A percentile compares a stretch with the other conserved stretches of the same genome.
Conservation (phyloP, 1,140 invertebrate genomes). For the Musca vetustissima region DNA sequence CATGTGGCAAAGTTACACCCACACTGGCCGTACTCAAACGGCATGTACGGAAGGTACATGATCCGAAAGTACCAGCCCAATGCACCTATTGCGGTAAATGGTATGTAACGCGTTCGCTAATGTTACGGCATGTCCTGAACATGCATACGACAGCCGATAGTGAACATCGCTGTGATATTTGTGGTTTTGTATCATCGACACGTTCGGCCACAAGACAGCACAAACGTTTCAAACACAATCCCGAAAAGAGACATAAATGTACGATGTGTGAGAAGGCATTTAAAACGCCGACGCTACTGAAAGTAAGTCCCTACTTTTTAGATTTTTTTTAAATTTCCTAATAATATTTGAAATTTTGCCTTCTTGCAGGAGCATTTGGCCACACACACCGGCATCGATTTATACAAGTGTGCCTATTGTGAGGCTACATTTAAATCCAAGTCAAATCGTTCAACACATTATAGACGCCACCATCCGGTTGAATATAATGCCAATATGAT, state of each 20-base stretch:
- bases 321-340: not conserved
- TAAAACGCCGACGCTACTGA: not conserved
- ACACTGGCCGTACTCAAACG: too few species aligned
- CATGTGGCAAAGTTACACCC: too few species aligned
- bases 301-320: not conserved
- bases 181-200: too few species aligned
- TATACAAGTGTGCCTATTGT: slow-evolving; percentile 50
- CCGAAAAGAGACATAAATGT: not conserved
- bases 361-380: slow-evolving; percentile 47
- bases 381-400: slow-evolving; percentile 44
- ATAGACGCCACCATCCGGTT: slow-evolving; percentile 48
- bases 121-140: too few species aligned
- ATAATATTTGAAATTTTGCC: not conserved
- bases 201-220: not conserved
- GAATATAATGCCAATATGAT: slow-evolving; percentile 43
- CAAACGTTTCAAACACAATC: slow-evolving; percentile 9
- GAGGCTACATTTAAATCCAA: slow-evolving; percentile 49
- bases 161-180: too few species aligned
- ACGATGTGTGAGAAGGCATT: slow-evolving; percentile 7
- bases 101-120: slow-evolving; percentile 3
- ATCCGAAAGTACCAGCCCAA: not conserved
- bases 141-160: too few species aligned
- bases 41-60: not conserved
- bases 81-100: slow-evolving; percentile 44
- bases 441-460: slow-evolving; percentile 51